Conservation (phyloP, 1,140 invertebrate species). For the Papilio xuthus region DNA sequence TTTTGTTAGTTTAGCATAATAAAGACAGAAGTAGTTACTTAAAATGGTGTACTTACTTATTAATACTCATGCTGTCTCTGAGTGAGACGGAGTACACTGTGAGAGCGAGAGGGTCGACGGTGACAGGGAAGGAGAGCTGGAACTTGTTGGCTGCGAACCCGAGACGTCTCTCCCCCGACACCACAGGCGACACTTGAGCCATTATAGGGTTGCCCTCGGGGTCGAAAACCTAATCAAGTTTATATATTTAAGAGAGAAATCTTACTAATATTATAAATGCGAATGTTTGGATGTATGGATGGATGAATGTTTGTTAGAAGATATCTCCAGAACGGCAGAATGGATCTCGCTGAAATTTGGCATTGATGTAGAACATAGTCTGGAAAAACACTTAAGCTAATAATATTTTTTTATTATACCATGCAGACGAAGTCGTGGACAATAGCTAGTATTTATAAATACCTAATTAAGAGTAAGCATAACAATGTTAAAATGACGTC, state of each 20-base stretch:
- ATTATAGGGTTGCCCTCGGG: constrained; percentile 69
- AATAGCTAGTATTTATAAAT: too few species aligned
- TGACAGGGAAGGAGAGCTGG: constrained; percentile 74
- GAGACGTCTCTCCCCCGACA: constrained; percentile 59
- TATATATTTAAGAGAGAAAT: neutral
- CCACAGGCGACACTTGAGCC: constrained; percentile 69
- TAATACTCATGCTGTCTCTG: constrained; percentile 64
- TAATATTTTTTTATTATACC: too few species aligned
- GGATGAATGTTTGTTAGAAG: too few species aligned
- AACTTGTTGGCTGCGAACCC: constrained; percentile 70
- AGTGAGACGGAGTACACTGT: constrained; percentile 65
- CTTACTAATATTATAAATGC: too few species aligned
- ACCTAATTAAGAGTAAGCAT: too few species aligned
- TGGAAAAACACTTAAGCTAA: too few species aligned
- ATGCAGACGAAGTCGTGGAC: too few species aligned
- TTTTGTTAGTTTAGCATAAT: neutral
- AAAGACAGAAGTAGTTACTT: neutral
- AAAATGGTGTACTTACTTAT: constrained; percentile 58
- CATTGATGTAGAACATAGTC: too few species aligned
- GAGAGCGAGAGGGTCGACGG: constrained; percentile 65
- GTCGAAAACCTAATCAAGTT: constrained; percentile 65
- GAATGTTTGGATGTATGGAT: too few species aligned
- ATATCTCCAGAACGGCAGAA: too few species aligned
- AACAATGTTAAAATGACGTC: too few species aligned
- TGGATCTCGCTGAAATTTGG: too few species aligned